Percentiles rank a stretch among this genome's conserved stretches.
Conservation (phyloP, 2,888 invertebrate genomes). For the Petrophora chlorosata region DNA sequence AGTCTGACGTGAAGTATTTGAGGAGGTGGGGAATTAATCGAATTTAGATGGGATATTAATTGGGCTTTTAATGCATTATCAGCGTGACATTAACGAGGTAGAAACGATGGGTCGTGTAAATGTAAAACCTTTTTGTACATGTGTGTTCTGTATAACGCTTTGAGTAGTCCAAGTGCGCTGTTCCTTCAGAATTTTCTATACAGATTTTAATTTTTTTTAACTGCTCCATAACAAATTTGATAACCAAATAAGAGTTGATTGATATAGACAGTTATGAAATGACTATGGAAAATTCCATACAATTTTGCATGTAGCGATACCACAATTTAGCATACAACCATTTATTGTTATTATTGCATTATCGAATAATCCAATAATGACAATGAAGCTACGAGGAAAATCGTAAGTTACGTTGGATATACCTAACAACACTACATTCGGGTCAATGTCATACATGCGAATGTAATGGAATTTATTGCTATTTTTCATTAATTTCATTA, state of each 20-base stretch:
- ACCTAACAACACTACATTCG: conserved; percentile 23
- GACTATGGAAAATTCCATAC: conserved; percentile 38
- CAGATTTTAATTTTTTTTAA: too few relatives aligned
- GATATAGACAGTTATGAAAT: not conserved
- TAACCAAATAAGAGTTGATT: not conserved
- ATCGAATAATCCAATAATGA: conserved; percentile 47
- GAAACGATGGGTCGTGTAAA: not conserved
- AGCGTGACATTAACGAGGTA: not conserved
- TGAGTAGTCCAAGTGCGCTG: too few relatives aligned
- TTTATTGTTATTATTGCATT: conserved; percentile 41
- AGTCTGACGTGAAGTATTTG: conserved; percentile 10
- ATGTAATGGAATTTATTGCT: too few relatives aligned
- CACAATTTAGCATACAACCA: conserved; percentile 14
- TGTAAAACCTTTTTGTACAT: too few relatives aligned
- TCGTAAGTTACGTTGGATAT: conserved; percentile 5
- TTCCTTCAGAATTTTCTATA: too few relatives aligned
- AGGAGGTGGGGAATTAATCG: conserved; percentile 12
- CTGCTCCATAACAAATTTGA: too few relatives aligned
- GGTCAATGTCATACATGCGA: conserved; percentile 44
- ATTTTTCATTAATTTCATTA: too few relatives aligned
- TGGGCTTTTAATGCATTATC: conserved; percentile 10
- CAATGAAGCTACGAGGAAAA: conserved; percentile 58
- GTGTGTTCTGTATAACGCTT: too few relatives aligned
- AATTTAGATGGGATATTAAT: conserved; percentile 10
- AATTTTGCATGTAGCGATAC: too few relatives aligned